A percentile compares a stretch with the other conserved stretches of the same genome.
These are phyloP conservation scores for Artibeus jamaicensis DNA, from an alignment of 2,797 vertebrate genomes.

Conservation along the genomic window DNA sequence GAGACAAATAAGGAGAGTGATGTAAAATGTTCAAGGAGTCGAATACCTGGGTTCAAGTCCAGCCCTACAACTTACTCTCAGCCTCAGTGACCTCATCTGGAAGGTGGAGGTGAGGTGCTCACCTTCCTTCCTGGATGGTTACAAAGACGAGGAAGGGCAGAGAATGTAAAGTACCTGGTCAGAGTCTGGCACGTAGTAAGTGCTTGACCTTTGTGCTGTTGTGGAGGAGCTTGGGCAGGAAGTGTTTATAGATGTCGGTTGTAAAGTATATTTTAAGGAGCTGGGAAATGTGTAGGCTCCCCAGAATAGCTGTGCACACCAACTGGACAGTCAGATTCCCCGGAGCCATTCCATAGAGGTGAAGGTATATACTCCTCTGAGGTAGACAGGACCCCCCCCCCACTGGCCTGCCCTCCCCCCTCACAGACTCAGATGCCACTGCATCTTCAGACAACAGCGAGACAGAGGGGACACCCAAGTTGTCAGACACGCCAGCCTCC, in stretches of 20 bases:
- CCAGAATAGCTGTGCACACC: neutral
- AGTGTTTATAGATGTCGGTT: too few species aligned
- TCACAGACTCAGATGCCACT: slow-evolving; percentile 92
- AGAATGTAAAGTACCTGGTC: neutral
- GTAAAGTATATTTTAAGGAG: neutral
- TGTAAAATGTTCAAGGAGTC: neutral
- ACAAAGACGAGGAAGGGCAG: neutral
- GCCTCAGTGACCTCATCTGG: neutral
- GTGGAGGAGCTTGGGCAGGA: neutral
- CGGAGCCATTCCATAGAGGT: neutral
- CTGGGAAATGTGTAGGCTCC: neutral
- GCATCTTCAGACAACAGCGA: slow-evolving; percentile 95
- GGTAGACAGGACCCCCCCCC: neutral
- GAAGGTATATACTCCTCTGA: neutral
- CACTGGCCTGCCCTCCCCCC: neutral
- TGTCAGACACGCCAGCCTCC: slow-evolving; percentile 85
- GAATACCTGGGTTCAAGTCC: neutral
- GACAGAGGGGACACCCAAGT: slow-evolving; percentile 86
- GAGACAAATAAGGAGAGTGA: neutral
- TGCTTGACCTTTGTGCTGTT: neutral
- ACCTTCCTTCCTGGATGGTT: neutral
- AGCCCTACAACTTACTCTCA: neutral
- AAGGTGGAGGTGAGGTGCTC: neutral
- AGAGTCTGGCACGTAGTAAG: neutral
- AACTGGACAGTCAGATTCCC: neutral